Percentiles rank a stretch among this genome's conserved stretches.
phyloP scores from a whole-genome alignment of 1,140 invertebrate species.

The Melanaphis sacchari region DNA sequence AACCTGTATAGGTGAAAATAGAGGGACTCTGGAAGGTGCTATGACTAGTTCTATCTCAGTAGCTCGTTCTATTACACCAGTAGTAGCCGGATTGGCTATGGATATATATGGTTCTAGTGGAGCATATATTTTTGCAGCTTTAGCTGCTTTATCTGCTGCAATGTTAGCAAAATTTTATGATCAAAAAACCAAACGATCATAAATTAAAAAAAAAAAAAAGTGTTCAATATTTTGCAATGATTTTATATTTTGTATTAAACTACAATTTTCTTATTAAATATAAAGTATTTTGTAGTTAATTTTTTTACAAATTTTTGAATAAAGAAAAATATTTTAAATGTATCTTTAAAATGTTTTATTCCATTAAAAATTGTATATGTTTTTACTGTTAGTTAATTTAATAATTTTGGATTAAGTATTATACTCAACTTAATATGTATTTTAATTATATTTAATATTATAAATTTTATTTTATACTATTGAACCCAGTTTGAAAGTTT shows the following conservation, averaged over 20 bases:
- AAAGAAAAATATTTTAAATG: neutral
- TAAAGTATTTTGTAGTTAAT: neutral
- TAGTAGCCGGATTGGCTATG: slow-evolving; percentile 28
- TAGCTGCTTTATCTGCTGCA: slow-evolving; percentile 47
- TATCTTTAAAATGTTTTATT: neutral
- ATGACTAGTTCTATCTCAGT: slow-evolving; percentile 25
- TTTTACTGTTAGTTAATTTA: neutral
- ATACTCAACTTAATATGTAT: neutral
- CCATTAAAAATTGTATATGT: neutral
- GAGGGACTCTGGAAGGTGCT: slow-evolving; percentile 44
- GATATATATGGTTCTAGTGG: slow-evolving; percentile 46
- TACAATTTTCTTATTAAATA: neutral
- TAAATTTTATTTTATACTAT: neutral
- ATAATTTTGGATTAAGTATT: neutral
- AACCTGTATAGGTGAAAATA: slow-evolving; percentile 25
- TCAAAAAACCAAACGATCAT: slow-evolving; percentile 17
- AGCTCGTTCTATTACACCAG: slow-evolving; percentile 43
- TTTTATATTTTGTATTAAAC: slow-evolving; percentile 23
- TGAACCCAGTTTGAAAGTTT: neutral
- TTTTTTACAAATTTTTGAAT: neutral
- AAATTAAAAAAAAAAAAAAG: neutral
- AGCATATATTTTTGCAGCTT: slow-evolving; percentile 11
- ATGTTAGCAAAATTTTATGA: slow-evolving; percentile 41
- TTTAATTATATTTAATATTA: neutral
- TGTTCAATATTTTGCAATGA: neutral